Base-by-base conservation (phyloP, 2,797 vertebrate species). In the Telmatherina bonti region DNA sequence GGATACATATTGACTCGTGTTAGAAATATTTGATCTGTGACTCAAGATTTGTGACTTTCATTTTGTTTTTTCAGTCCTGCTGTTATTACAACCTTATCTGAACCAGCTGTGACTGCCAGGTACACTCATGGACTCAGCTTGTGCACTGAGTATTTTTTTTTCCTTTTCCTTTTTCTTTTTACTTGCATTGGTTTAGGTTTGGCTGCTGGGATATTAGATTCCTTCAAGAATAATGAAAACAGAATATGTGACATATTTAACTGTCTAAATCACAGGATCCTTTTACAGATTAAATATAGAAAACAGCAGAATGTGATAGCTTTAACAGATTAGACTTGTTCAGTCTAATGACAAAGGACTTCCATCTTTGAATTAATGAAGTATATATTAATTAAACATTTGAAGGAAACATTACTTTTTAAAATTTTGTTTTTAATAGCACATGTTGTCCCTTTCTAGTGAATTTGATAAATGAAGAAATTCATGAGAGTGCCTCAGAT, bases 401-500 rank as follows among this genome's bases (percentile, higher is more conserved):
- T 63, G 24, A 24, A 10, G 35, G 53, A 62, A 15, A 0, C 7
- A 0, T 24, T 1, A 15, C 2, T 52, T 63, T 54, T 36, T 58
- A 13, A 73, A 31, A 31, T 31, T 65, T 15, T 71, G 13, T 20
- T 64, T 82, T 51, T 69, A 79, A 36, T 54, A 53, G 4, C 29
- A 45, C 35, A 61, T 66, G 22, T 72, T 54, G 53, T 56, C 9
- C 4, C 5, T 41, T 71, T 66, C 53, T 20, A 45, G 6, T 67
- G 20, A 60, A 45, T 71, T 60, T 67, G 63, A 67, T 63, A 72
- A 67, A 71, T 24, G 49, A 79, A 75, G 24, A 6, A 69, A 65
- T 67, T 81, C 22, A 55, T 56, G n/a, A 81, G 49, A 62, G 38
- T 60, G 45, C 31, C 26, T 79, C 43, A 55, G 57, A 77, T 83